These are phyloP conservation scores for Autographa gamma DNA, from an alignment of 2,888 invertebrate genomes.

Conservation along the genomic window DNA sequence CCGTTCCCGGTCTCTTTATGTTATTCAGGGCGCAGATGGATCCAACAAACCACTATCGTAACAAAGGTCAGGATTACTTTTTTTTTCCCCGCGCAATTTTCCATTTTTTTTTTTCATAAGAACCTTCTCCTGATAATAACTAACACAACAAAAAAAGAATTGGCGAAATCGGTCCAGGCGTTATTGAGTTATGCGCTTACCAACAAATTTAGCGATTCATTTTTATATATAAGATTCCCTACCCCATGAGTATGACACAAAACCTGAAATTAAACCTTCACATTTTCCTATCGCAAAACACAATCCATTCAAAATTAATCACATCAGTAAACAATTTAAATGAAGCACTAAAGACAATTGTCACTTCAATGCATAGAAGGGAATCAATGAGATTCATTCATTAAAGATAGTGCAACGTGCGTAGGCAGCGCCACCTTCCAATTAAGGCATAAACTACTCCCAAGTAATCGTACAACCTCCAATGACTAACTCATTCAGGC, in stretches of 20 bases:
- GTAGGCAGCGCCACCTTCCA: conserved; percentile 44
- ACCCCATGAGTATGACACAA: not conserved
- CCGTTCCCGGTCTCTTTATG: too few species aligned
- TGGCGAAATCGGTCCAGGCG: too few species aligned
- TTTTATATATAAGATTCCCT: too few species aligned
- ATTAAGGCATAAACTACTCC: conserved; percentile 47
- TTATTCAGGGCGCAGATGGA: too few species aligned
- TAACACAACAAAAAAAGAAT: too few species aligned
- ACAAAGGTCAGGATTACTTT: too few species aligned
- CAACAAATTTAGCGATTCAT: too few species aligned
- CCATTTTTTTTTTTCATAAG: too few species aligned
- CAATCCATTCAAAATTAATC: not conserved
- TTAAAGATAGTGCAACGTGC: conserved; percentile 44
- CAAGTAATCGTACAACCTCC: conserved; percentile 33
- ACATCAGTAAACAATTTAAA: not conserved
- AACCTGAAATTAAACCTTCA: not conserved
- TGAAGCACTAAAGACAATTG: conserved; percentile 27
- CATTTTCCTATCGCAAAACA: not conserved
- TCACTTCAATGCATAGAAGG: conserved; percentile 34
- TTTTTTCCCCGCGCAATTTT: too few species aligned
- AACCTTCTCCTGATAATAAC: too few species aligned
- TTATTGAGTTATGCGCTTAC: too few species aligned
- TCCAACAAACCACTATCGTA: too few species aligned
- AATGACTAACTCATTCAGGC: conserved; percentile 38
- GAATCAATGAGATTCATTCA: conserved; percentile 40